These are phyloP conservation scores for Eupithecia vulgata DNA, from an alignment of 2,888 invertebrate genomes.

Conservation along the genomic window DNA sequence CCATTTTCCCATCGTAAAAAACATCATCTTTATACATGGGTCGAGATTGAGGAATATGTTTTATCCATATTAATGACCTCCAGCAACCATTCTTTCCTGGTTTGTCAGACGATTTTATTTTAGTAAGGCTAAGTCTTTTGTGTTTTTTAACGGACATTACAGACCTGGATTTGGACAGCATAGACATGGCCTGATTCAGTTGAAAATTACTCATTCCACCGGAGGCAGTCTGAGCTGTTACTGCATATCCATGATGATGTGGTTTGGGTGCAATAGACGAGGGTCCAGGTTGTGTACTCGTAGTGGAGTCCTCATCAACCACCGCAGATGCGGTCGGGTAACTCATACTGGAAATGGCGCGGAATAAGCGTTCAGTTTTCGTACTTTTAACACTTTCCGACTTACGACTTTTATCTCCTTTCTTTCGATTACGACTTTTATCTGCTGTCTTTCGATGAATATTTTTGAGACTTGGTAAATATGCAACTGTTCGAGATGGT, in stretches of 20 bases:
- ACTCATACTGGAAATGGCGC: slow-evolving; percentile 60
- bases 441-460: neutral
- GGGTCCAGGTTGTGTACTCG: slow-evolving; percentile 54
- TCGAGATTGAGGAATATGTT: slow-evolving; percentile 66
- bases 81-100: slow-evolving; percentile 55
- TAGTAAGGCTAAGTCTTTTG: slow-evolving; percentile 50
- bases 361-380: slow-evolving; percentile 53
- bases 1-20: slow-evolving; percentile 72
- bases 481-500: slow-evolving; percentile 69
- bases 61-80: slow-evolving; percentile 66
- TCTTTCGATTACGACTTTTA: slow-evolving; percentile 6
- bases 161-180: too few species aligned
- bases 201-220: slow-evolving; percentile 66
- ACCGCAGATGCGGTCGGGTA: slow-evolving; percentile 74
- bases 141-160: slow-evolving; percentile 58
- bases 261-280: slow-evolving; percentile 55
- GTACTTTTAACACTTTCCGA: slow-evolving; percentile 47
- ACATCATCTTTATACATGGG: slow-evolving; percentile 78
- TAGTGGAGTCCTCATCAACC: slow-evolving; percentile 49
- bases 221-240: slow-evolving; percentile 63
- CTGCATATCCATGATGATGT: slow-evolving; percentile 59
- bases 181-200: slow-evolving; percentile 67
- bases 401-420: slow-evolving; percentile 9
- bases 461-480: slow-evolving; percentile 65
- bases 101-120: slow-evolving; percentile 47